Conservation (phyloP, 2,888 invertebrate genomes). For the Tinea semifulvella region DNA sequence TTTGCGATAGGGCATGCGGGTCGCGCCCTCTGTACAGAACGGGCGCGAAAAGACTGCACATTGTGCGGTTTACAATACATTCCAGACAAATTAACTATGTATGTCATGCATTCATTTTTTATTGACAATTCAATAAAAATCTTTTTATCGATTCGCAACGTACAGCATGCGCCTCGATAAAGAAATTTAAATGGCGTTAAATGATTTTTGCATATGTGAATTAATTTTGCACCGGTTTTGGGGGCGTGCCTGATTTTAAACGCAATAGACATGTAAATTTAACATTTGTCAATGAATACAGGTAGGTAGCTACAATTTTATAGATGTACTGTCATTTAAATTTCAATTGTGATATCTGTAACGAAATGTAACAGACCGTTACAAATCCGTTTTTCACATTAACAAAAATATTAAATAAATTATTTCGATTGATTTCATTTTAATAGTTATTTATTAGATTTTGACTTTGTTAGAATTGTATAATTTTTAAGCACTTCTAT, state of each 20-base stretch:
- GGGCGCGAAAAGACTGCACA: conserved; percentile 26
- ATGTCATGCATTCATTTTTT: conserved; percentile 46
- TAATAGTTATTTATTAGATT: too few species aligned
- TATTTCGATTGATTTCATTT: too few species aligned
- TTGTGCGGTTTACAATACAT: conserved; percentile 52
- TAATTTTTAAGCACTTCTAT: too few species aligned
- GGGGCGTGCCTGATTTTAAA: conserved; percentile 16
- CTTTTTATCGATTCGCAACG: conserved; percentile 51
- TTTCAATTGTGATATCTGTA: conserved; percentile 37
- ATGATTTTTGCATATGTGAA: conserved; percentile 65
- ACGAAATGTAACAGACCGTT: conserved; percentile 50
- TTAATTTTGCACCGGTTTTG: conserved; percentile 20
- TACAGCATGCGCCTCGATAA: conserved; percentile 48
- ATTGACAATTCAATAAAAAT: conserved; percentile 45
- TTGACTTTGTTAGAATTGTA: too few species aligned
- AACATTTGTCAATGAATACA: conserved; percentile 17
- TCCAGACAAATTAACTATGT: conserved; percentile 60
- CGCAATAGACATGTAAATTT: conserved; percentile 13
- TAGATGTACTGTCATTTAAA: conserved; percentile 50
- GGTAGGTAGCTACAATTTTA: conserved; percentile 31
- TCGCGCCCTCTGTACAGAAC: conserved; percentile 42
- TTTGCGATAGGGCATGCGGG: conserved; percentile 39
- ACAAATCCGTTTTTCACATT: conserved; percentile 37
- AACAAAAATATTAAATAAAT: conserved; percentile 19
- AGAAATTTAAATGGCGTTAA: conserved; percentile 56